Conservation (phyloP, 2,888 invertebrate genomes). For the Leptogaster cylindrica region DNA sequence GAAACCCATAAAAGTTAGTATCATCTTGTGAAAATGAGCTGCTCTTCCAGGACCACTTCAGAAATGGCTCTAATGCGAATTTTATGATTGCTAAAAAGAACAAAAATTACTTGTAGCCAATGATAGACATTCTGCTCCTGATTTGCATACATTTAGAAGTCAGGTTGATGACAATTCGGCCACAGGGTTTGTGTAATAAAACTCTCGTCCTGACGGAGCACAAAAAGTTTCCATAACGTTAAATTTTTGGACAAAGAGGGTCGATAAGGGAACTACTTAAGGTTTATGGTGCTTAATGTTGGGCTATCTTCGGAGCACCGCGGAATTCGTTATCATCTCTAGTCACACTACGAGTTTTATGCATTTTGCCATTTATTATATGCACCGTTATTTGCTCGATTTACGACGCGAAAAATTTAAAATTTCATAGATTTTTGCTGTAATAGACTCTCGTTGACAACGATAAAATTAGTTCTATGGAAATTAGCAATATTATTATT, state of each 20-base stretch:
- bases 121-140: too few species aligned
- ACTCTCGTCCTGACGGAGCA: constrained; percentile 19
- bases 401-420: too few species aligned
- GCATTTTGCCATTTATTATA: too few species aligned
- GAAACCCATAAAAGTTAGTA: too few species aligned
- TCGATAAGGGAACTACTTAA: constrained; percentile 26
- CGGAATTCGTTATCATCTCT: background rate
- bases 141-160: constrained; percentile 27
- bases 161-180: background rate
- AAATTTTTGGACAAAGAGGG: background rate
- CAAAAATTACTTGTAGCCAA: background rate
- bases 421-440: too few species aligned
- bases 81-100: constrained; percentile 34
- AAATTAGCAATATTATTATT: too few species aligned
- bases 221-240: constrained; percentile 16
- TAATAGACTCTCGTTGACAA: too few species aligned
- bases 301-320: background rate
- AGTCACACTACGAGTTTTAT: too few species aligned
- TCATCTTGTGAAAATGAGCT: constrained; percentile 29
- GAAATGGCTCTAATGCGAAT: constrained; percentile 38
- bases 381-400: too few species aligned
- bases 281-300: constrained; percentile 20
- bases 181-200: constrained; percentile 18
- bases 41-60: constrained; percentile 10
- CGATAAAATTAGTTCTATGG: too few species aligned